Base-by-base conservation (phyloP, 2,113 vertebrate genomes). In the Carettochelys insculpta region DNA sequence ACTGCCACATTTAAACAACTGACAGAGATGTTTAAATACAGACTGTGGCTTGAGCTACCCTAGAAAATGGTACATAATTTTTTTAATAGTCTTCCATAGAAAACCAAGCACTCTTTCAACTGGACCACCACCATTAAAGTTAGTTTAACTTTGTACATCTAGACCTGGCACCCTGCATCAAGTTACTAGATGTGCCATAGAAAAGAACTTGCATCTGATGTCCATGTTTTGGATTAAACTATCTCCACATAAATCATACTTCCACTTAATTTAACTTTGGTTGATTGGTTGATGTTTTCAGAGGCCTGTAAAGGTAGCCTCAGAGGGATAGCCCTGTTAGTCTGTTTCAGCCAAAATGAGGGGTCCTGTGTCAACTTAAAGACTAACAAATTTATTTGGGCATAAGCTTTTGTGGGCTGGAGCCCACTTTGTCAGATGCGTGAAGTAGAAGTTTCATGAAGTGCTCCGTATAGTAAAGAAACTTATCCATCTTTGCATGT, bases 1-100 rank as follows among this genome's bases (percentile, higher is more conserved):
- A 4, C 90, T 94, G 95, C 86, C 86, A 90, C 86, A 68, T 47
- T 88, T 93, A 85, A 90, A 88, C 90, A 93, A 88, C 83, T 90
- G 93, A 77, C 77, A 90, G 77, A 90, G 88, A 93, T 93, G 71
- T 8, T 65, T 86, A 91, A 86, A 94, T 90, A 92, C 93, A 85
- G 80, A 75, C 58, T 88, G 79, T 91, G 61, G n/a, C 9, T n/a
- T 68, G 61, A 41, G 43, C 71, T 75, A 43, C 43, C 8, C 61
- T 38, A 68, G 41, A 45, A 45, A 45, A 75, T 29, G 14, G 41
- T 75, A 27, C 24, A 25, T 12, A 45, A 2, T 50, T 75, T 85
- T 51, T 73, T 38, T 82, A 92, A 82, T 16, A 1, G 56, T 75
- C 86, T 87, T 65, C 43, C 86, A 90, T 53, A 65, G 56, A 85